phyloP scores from a whole-genome alignment of 2,797 vertebrate genomes.

The Gambusia yucatana region DNA sequence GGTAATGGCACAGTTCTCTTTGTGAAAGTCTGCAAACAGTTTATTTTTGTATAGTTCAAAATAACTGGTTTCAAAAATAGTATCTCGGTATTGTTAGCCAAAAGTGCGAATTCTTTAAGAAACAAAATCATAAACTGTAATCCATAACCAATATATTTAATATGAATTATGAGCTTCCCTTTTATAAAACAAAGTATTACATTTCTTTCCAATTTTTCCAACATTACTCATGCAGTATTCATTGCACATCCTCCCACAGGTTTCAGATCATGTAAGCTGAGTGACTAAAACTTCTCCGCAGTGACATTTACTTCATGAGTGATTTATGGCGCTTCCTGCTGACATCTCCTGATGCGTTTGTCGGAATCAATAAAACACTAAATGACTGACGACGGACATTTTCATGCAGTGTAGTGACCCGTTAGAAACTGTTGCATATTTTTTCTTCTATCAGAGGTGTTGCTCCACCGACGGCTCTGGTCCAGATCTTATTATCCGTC shows the following conservation, averaged over 20 bases:
- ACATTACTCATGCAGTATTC: neutral
- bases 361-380: constrained; percentile 54
- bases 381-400: constrained; percentile 45
- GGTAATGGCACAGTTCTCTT: neutral
- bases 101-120: neutral
- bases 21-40: neutral
- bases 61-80: neutral
- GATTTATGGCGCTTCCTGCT: constrained; percentile 41
- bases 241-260: neutral
- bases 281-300: neutral
- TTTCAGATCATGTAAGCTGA: neutral
- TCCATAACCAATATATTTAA: neutral
- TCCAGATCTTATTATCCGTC: constrained; percentile 56
- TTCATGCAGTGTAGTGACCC: constrained; percentile 21
- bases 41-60: neutral
- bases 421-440: constrained; percentile 21
- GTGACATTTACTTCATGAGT: constrained; percentile 28
- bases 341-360: constrained; percentile 37
- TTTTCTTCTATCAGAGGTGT: constrained; percentile 25
- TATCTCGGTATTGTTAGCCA: neutral
- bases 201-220: neutral
- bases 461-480: constrained; percentile 47
- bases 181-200: neutral
- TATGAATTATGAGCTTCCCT: neutral
- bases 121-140: neutral